phyloP scores from a whole-genome alignment of 2,797 vertebrate genomes.

The Thripadectes ignobilis region DNA sequence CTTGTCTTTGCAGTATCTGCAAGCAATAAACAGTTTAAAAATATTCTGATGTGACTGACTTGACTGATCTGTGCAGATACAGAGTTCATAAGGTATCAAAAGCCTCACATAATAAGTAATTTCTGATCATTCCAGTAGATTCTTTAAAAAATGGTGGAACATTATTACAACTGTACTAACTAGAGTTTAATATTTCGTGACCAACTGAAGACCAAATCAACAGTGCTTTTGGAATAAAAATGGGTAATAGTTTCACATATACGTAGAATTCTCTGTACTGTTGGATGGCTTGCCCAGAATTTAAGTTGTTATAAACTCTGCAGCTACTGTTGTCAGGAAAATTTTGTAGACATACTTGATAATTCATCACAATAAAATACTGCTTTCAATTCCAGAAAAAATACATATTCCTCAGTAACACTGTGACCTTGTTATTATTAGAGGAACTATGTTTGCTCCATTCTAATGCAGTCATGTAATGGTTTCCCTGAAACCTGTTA shows the following conservation, averaged over 20 bases:
- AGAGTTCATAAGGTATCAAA: not conserved
- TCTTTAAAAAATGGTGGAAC: not conserved
- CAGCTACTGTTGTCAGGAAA: not conserved
- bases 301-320: not conserved
- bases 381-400: not conserved
- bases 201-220: not conserved
- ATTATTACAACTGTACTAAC: not conserved
- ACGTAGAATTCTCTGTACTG: not conserved
- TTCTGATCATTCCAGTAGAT: not conserved
- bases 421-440: not conserved
- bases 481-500: not conserved
- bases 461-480: not conserved
- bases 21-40: slow-evolving; percentile 19
- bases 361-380: not conserved
- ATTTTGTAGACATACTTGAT: not conserved
- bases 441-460: not conserved
- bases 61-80: not conserved
- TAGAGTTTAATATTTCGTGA: not conserved
- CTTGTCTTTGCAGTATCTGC: not conserved
- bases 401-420: not conserved
- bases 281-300: not conserved
- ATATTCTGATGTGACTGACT: not conserved
- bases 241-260: not conserved
- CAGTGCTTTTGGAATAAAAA: not conserved
- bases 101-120: not conserved